Base-by-base conservation (phyloP, 2,888 invertebrate genomes). In the Ectemnius lituratus region DNA sequence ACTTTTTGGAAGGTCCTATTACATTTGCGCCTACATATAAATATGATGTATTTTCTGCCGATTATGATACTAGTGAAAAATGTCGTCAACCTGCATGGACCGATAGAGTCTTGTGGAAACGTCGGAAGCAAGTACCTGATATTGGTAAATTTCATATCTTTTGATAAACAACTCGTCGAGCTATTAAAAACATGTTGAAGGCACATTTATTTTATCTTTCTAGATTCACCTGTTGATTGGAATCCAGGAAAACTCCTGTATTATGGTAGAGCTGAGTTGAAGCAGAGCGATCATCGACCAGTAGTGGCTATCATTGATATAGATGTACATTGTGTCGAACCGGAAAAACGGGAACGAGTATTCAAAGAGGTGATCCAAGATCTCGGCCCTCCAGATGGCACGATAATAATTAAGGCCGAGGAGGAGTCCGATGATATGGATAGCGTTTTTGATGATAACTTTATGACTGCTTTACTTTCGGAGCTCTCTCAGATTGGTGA, bases 21-120 rank as follows among this genome's bases (percentile, higher is more conserved):
- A 94, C 93, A 59, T 99, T 99, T 90, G 94, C 97, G 14, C 99
- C 99, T 0, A 99, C 99, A 0, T 99, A 99, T 91, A 99, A 99
- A 90, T 99, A 99, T 90, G 99, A 99, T 92, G 92, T 99, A 69
- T 99, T 99, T 90, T 98, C 98, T 86, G 98, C 99, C 90, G 99
- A 99, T 91, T 99, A 99, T 90, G 99, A 99, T 90, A 99, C 99
- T 0, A 99, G 99, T 88, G 99, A 99, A 90, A 99, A 99, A 91
- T 95, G 96, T 88, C 94, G 99, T 72, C 96, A 97, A 0, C 99
- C 99, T 0, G 99, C 99, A 4, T 99, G 98, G 98, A 99, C 99
- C 0, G 99, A 99, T 91, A 93, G 99, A 76, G 94, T 99, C n/a
- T 92, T 99, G 71, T 99, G 98, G 97, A 95, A 96, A 88, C 94